A percentile compares a stretch with the other conserved stretches of the same genome.
Evolutionary conservation across 2,888 invertebrate genomes (phyloP).

Genomic region (Eupithecia subumbrata): DNA sequence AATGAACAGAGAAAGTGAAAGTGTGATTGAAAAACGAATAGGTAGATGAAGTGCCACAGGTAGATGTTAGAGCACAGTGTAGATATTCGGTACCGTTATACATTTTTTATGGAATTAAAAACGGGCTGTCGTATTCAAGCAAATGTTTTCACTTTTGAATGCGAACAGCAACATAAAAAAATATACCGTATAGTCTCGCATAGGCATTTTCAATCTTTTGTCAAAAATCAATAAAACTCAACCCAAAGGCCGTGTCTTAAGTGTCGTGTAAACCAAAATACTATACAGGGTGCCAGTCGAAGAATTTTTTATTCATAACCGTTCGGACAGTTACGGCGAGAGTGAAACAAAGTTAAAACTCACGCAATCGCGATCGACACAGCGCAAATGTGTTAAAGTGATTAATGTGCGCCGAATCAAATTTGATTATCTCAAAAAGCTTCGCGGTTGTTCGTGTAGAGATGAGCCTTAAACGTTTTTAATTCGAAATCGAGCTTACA

Average conservation of each 20-base stretch:
- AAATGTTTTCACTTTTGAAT: background rate
- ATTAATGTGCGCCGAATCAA: slow-evolving; percentile 75
- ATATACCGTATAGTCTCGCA: no score
- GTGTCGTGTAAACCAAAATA: background rate
- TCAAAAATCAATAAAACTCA: background rate
- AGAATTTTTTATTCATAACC: background rate
- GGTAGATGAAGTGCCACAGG: background rate
- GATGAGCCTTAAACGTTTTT: slow-evolving; percentile 15
- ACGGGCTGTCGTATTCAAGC: background rate
- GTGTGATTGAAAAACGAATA: background rate
- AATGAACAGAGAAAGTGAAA: background rate
- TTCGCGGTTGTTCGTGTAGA: slow-evolving; percentile 41
- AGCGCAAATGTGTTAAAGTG: slow-evolving; percentile 77
- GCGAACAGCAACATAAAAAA: background rate
- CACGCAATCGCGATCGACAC: slow-evolving; percentile 66
- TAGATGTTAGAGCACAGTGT: background rate
- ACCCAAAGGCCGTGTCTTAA: background rate
- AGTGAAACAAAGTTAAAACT: slow-evolving; percentile 41
- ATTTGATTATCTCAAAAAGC: slow-evolving; percentile 74
- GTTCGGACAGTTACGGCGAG: slow-evolving; percentile 28
- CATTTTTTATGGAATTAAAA: background rate
- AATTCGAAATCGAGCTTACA: slow-evolving; percentile 2
- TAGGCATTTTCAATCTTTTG: background rate
- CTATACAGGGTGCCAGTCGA: background rate
- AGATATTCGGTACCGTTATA: background rate